phyloP scores from a whole-genome alignment of 2,797 vertebrate species.

The Cossypha caffra region DNA sequence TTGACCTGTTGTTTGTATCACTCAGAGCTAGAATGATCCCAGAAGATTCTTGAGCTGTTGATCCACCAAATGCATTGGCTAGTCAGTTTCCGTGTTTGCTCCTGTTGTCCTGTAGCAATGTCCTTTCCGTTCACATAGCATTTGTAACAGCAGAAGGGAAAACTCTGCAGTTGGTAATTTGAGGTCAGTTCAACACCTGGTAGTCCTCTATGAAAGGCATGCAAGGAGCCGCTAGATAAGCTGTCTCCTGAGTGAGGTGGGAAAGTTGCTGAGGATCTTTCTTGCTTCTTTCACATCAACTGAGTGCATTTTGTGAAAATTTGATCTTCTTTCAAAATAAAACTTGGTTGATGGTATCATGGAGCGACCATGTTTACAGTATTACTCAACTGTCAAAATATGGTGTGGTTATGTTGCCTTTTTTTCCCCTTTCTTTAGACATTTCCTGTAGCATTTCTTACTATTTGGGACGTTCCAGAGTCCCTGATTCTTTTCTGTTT shows the following conservation, averaged over 20 bases:
- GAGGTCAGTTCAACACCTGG: not conserved
- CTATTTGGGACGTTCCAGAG: not conserved
- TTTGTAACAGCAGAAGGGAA: not conserved
- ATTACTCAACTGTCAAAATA: not conserved
- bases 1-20: not conserved
- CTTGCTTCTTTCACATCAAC: not conserved
- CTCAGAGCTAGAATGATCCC: not conserved
- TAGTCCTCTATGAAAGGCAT: not conserved
- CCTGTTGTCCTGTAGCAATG: not conserved
- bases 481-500: not conserved
- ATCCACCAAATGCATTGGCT: not conserved
- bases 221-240: not conserved
- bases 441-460: not conserved
- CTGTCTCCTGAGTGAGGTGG: not conserved
- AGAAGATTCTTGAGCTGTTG: not conserved
- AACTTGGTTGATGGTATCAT: not conserved
- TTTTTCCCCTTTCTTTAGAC: not conserved
- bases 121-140: not conserved
- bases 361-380: not conserved
- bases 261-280: not conserved
- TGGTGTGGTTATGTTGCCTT: not conserved
- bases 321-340: not conserved
- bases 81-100: not conserved
- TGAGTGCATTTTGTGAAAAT: not conserved
- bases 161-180: not conserved